Conservation (phyloP, 2,797 vertebrate genomes). For the Parambassis ranga region DNA sequence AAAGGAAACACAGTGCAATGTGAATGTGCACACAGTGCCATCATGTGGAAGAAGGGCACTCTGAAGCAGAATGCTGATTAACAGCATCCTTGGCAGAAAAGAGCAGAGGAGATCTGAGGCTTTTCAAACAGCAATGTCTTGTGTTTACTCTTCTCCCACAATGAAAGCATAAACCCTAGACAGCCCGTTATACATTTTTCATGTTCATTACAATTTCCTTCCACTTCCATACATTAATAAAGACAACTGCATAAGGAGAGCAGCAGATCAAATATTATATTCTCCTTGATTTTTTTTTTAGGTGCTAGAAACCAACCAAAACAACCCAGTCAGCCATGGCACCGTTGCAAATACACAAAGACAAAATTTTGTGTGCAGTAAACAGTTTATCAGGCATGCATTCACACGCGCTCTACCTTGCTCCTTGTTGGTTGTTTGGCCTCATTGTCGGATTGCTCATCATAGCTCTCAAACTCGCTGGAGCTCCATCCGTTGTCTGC, state of each 20-base stretch:
- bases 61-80: slow-evolving; percentile 21
- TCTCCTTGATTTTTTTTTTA: slow-evolving; percentile 37
- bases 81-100: slow-evolving; percentile 25
- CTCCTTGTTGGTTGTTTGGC: slow-evolving; percentile 76
- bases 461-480: slow-evolving; percentile 97
- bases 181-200: slow-evolving; percentile 44
- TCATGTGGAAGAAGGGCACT: slow-evolving; percentile 69
- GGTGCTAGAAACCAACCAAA: slow-evolving; percentile 27
- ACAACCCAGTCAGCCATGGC: slow-evolving; percentile 8
- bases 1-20: slow-evolving; percentile 21
- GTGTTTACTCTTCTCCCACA: slow-evolving; percentile 61
- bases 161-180: slow-evolving; percentile 39
- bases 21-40: slow-evolving; percentile 76
- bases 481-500: slow-evolving; percentile 93
- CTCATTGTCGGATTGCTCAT: slow-evolving; percentile 91
- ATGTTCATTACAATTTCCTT: slow-evolving; percentile 49
- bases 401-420: slow-evolving; percentile 70
- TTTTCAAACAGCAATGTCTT: slow-evolving; percentile 44
- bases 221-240: slow-evolving; percentile 54
- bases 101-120: slow-evolving; percentile 44
- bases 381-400: neutral
- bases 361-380: neutral
- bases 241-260: slow-evolving; percentile 10
- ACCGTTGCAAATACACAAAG: slow-evolving; percentile 6
- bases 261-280: slow-evolving; percentile 49